Conservation (phyloP, 2,797 vertebrate species). For the Tenualosa ilisha region DNA sequence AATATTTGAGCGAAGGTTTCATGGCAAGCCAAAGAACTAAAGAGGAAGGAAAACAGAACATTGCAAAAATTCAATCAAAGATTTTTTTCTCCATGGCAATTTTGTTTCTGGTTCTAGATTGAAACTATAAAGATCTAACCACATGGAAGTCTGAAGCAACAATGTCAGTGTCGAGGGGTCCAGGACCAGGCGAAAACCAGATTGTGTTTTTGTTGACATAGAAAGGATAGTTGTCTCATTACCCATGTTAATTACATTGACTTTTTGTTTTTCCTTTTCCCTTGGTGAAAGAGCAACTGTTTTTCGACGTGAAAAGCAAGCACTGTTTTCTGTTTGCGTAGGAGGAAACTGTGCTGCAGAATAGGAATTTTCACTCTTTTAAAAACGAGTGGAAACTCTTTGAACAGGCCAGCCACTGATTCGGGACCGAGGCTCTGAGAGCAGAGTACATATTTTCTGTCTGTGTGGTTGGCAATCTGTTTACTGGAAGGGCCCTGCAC, state of each 20-base stretch:
- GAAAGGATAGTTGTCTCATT: slow-evolving; percentile 2
- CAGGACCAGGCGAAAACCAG: not conserved
- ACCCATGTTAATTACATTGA: slow-evolving; percentile 45
- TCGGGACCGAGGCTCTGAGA: slow-evolving; percentile 63
- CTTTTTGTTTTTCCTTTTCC: slow-evolving; percentile 43
- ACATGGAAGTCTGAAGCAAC: not conserved
- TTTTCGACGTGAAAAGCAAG: slow-evolving; percentile 61
- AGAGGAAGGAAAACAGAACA: not conserved
- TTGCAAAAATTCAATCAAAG: not conserved
- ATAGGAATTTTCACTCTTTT: slow-evolving; percentile 58
- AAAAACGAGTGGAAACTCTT: slow-evolving; percentile 75
- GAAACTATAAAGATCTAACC: not conserved
- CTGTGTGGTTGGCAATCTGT: slow-evolving; percentile 77
- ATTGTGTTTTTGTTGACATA: slow-evolving; percentile 8
- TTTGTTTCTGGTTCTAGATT: not conserved
- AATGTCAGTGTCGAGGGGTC: not conserved
- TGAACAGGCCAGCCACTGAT: slow-evolving; percentile 78
- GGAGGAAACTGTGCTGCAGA: slow-evolving; percentile 65
- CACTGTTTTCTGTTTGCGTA: slow-evolving; percentile 61
- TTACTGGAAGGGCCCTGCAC: slow-evolving; percentile 73
- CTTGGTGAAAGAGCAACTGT: slow-evolving; percentile 60
- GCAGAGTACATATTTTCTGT: slow-evolving; percentile 77
- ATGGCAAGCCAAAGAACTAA: not conserved
- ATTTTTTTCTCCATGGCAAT: not conserved
- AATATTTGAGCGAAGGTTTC: slow-evolving; percentile 8